Percentiles rank a stretch among this genome's conserved stretches.
These are phyloP conservation scores for Drosophila anomalata DNA, from an alignment of 2,888 invertebrate genomes.

Conservation along the genomic window DNA sequence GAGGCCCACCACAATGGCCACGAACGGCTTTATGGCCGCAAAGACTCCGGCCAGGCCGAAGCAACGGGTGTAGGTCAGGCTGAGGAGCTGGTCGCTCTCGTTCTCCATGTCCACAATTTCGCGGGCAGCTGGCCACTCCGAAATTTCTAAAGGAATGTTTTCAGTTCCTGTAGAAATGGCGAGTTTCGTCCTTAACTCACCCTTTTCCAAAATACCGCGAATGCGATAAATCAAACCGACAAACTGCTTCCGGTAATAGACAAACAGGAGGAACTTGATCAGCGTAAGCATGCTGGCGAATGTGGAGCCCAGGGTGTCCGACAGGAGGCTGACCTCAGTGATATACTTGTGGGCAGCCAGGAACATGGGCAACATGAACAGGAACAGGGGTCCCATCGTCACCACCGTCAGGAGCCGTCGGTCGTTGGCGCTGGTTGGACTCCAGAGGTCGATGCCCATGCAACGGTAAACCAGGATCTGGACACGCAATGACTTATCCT, in stretches of 20 bases:
- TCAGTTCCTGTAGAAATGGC: background rate
- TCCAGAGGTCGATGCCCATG: slow-evolving; percentile 58
- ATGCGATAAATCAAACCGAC: slow-evolving; percentile 52
- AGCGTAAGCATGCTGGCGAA: slow-evolving; percentile 38
- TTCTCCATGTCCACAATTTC: slow-evolving; percentile 54
- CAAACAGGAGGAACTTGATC: slow-evolving; percentile 49
- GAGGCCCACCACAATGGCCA: slow-evolving; percentile 33
- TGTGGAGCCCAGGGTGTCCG: slow-evolving; percentile 49
- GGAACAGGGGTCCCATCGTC: slow-evolving; percentile 19
- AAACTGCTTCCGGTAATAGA: slow-evolving; percentile 50
- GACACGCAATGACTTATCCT: slow-evolving; percentile 46
- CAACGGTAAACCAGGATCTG: slow-evolving; percentile 47
- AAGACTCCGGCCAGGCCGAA: slow-evolving; percentile 40
- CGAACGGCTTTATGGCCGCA: slow-evolving; percentile 49
- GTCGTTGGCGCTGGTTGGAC: slow-evolving; percentile 29
- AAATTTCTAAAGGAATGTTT: slow-evolving; percentile 40
- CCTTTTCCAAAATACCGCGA: slow-evolving; percentile 44
- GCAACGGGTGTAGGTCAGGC: slow-evolving; percentile 50
- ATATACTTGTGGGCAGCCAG: slow-evolving; percentile 25
- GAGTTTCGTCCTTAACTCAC: slow-evolving; percentile 26
- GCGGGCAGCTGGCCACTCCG: slow-evolving; percentile 23
- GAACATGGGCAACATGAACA: slow-evolving; percentile 41
- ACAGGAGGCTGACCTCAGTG: slow-evolving; percentile 48
- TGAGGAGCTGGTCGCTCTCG: slow-evolving; percentile 54
- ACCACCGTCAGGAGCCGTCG: slow-evolving; percentile 33